A percentile compares a stretch with the other conserved stretches of the same genome.
These are phyloP conservation scores for Erebia palarica DNA, from an alignment of 2,888 invertebrate genomes.

Conservation along the genomic window DNA sequence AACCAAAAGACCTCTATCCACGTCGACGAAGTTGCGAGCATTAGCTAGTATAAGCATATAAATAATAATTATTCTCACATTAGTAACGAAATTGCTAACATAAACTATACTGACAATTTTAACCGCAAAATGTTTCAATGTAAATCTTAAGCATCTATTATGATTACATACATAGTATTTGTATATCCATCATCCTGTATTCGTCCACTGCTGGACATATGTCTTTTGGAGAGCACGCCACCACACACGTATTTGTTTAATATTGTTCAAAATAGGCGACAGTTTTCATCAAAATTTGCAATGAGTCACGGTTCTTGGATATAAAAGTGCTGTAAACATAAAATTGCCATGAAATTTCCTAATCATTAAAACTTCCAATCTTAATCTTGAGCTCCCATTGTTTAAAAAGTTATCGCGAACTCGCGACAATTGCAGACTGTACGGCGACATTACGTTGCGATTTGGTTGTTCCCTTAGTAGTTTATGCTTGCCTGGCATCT, in stretches of 20 bases:
- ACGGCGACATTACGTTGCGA: slow-evolving; percentile 55
- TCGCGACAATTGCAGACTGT: slow-evolving; percentile 45
- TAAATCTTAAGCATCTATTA: neutral
- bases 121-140: neutral
- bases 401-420: slow-evolving; percentile 41
- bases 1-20: no score
- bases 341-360: slow-evolving; percentile 35
- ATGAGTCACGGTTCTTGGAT: neutral
- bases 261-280: neutral
- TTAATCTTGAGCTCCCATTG: slow-evolving; percentile 36
- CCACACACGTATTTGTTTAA: no score
- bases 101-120: neutral
- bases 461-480: slow-evolving; percentile 43
- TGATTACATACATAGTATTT: no score
- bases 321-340: slow-evolving; percentile 22
- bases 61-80: neutral
- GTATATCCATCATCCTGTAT: no score
- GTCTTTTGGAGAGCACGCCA: no score
- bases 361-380: slow-evolving; percentile 36
- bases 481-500: slow-evolving; percentile 35
- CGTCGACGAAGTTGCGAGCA: no score
- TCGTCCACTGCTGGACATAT: no score
- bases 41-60: no score
- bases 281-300: neutral
- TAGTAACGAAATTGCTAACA: neutral